Evolutionary conservation across 1,140 invertebrate genomes (phyloP).

Genomic region (Zelostemma sp.): DNA sequence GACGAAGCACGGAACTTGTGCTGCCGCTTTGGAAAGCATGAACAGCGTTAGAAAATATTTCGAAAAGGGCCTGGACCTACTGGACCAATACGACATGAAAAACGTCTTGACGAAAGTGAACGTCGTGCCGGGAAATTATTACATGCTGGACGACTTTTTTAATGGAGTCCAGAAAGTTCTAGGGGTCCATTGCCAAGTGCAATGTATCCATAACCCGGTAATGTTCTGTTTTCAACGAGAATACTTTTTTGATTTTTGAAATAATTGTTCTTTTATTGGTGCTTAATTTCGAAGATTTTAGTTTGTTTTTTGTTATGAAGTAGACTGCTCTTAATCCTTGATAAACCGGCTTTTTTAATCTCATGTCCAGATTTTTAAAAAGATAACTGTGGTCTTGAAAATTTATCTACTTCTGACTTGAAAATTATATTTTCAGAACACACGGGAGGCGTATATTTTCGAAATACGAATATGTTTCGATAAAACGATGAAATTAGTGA

Average conservation of each 20-base stretch:
- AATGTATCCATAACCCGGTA: conserved; percentile 53
- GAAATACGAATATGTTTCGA: conserved; percentile 75
- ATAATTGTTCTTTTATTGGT: background rate
- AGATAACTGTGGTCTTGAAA: background rate
- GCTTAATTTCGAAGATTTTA: background rate
- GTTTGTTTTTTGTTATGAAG: background rate
- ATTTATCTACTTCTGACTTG: background rate
- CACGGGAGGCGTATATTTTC: conserved; percentile 66
- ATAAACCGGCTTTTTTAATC: too few relatives aligned
- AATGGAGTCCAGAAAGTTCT: conserved; percentile 68
- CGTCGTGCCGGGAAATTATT: conserved; percentile 75
- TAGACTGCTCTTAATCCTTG: too few relatives aligned
- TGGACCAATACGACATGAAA: conserved; percentile 76
- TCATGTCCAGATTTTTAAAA: background rate
- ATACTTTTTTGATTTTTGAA: too few relatives aligned
- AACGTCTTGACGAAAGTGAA: conserved; percentile 71
- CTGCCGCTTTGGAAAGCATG: conserved; percentile 73
- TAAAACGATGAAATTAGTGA: conserved; percentile 73
- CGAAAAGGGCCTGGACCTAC: conserved; percentile 74
- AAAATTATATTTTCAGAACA: conserved; percentile 60
- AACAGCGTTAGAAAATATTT: conserved; percentile 83
- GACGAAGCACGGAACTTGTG: conserved; percentile 88
- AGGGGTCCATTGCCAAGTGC: conserved; percentile 40
- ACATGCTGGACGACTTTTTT: conserved; percentile 72
- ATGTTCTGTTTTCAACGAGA: background rate